These are phyloP conservation scores for Acronicta psi DNA, from an alignment of 2,888 invertebrate species.

Conservation along the genomic window DNA sequence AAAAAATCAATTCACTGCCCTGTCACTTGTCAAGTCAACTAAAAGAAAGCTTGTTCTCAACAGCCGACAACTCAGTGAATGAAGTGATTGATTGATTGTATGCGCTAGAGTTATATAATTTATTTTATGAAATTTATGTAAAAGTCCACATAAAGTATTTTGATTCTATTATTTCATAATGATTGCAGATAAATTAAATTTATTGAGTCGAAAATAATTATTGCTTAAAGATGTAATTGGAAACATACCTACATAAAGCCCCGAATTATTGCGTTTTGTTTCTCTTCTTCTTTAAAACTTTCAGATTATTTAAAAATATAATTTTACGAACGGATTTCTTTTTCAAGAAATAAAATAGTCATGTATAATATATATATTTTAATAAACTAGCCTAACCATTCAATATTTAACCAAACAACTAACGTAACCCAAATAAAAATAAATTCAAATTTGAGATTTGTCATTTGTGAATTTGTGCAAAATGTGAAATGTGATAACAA, in stretches of 20 bases:
- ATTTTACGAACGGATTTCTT: too few relatives aligned
- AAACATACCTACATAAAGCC: conserved; percentile 26
- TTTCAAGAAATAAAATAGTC: too few relatives aligned
- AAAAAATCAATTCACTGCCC: conserved; percentile 86
- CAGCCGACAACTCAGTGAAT: too few relatives aligned
- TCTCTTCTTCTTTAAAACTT: neutral
- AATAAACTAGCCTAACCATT: too few relatives aligned
- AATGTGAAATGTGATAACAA: conserved; percentile 48
- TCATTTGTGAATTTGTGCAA: too few relatives aligned
- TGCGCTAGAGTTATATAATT: too few relatives aligned
- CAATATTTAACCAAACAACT: neutral
- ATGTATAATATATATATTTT: too few relatives aligned
- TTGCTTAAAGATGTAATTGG: conserved; percentile 8
- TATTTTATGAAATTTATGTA: too few relatives aligned
- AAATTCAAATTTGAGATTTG: neutral
- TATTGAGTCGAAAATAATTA: neutral
- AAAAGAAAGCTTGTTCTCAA: conserved; percentile 34
- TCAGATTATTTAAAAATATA: neutral
- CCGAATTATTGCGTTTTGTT: conserved; percentile 23
- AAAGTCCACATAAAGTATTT: too few relatives aligned
- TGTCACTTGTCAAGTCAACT: conserved; percentile 75
- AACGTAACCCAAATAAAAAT: neutral
- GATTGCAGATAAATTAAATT: neutral
- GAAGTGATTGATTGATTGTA: too few relatives aligned
- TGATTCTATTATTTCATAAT: neutral